These are phyloP conservation scores for Chaenogobius annularis DNA, from an alignment of 2,113 vertebrate genomes.

Conservation along the genomic window DNA sequence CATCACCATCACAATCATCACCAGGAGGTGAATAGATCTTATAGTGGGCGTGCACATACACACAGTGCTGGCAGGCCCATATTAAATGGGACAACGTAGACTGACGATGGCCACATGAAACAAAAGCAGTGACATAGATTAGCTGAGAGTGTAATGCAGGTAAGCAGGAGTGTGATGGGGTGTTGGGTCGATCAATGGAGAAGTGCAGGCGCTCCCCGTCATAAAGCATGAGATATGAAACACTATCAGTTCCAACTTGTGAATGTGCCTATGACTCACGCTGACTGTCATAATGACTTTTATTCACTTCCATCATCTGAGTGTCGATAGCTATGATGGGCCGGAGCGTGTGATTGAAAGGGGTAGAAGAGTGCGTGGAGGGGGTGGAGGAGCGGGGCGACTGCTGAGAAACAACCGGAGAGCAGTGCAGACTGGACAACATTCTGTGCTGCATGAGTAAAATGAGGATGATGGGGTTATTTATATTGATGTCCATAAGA, in stretches of 20 bases:
- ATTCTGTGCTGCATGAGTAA: not conserved
- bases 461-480: not conserved
- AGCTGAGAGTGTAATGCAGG: slow-evolving; percentile 28
- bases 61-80: no score
- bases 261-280: slow-evolving; percentile 94
- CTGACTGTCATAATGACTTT: slow-evolving; percentile 91
- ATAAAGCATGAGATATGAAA: slow-evolving; percentile 96
- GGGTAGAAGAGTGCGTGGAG: slow-evolving; percentile 21
- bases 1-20: not conserved
- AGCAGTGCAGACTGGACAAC: not conserved
- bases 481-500: no score
- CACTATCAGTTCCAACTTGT: slow-evolving; percentile 88
- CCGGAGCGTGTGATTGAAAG: slow-evolving; percentile 94
- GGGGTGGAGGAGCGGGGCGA: slow-evolving; percentile 15
- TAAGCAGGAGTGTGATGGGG: slow-evolving; percentile 5
- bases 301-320: slow-evolving; percentile 99
- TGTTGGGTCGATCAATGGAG: slow-evolving; percentile 84
- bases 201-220: slow-evolving; percentile 81
- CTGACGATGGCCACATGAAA: not conserved
- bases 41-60: no score
- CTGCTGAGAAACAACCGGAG: not conserved
- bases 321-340: slow-evolving; percentile 99
- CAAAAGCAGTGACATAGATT: slow-evolving; percentile 32
- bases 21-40: no score
- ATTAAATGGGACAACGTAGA: not conserved